Conservation (phyloP, 2,888 invertebrate species). For the Hymenopus coronatus region DNA sequence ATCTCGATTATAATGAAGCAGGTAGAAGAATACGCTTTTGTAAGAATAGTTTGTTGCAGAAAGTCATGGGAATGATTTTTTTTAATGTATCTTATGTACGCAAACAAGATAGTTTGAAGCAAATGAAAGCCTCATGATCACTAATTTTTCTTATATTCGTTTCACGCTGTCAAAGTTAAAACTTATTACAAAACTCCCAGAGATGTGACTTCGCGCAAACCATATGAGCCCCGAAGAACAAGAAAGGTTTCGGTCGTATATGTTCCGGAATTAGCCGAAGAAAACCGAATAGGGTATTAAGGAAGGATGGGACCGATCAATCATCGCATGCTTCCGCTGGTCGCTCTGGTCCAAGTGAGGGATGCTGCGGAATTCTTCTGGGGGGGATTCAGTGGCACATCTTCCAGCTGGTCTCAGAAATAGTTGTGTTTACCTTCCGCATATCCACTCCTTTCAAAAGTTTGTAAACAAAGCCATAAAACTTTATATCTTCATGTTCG, state of each 20-base stretch:
- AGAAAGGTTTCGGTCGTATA: not conserved
- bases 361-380: not conserved
- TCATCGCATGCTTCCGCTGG: not conserved
- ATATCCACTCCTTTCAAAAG: too few species aligned
- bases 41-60: too few species aligned
- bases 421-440: not conserved
- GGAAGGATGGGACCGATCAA: constrained; percentile 10
- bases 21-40: too few species aligned
- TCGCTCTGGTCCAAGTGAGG: not conserved
- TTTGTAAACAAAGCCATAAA: too few species aligned
- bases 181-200: not conserved
- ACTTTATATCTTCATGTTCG: too few species aligned
- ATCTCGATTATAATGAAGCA: too few species aligned
- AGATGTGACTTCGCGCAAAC: not conserved
- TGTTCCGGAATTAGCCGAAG: constrained; percentile 18
- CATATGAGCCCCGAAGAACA: not conserved
- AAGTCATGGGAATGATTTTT: too few species aligned
- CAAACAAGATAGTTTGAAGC: too few species aligned
- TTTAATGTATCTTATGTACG: too few species aligned
- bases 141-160: not conserved
- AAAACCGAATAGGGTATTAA: constrained; percentile 10
- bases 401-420: not conserved
- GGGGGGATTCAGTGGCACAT: too few species aligned
- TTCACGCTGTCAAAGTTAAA: not conserved
- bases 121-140: not conserved